Conservation (phyloP, 1,140 invertebrate genomes). For the Phymorhynchus buccinoides region DNA sequence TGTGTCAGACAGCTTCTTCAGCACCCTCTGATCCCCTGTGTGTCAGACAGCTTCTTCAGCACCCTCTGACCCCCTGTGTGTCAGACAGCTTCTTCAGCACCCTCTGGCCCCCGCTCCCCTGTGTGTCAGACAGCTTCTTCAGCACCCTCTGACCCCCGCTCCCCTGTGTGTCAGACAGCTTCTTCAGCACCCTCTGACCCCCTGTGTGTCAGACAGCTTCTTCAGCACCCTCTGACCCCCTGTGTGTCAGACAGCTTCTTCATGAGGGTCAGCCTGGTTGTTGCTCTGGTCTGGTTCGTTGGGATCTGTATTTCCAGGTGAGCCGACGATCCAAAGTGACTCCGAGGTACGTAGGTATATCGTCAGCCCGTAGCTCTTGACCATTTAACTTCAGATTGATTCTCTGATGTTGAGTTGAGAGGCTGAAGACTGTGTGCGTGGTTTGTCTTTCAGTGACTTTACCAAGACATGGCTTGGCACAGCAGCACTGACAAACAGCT, state of each 20-base stretch:
- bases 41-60: too few species aligned
- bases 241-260: background rate
- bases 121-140: background rate
- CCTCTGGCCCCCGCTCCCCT: background rate
- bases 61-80: background rate
- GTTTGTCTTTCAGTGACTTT: too few species aligned
- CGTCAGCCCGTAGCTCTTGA: background rate
- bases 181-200: background rate
- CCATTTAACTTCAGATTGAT: background rate
- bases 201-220: background rate
- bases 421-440: background rate
- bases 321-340: background rate
- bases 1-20: background rate
- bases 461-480: too few species aligned
- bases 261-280: conserved; percentile 1
- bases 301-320: background rate
- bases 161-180: background rate
- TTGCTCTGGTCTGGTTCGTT: background rate
- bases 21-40: too few species aligned
- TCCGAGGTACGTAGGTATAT: conserved; percentile 8
- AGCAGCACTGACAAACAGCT: too few species aligned
- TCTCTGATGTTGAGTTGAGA: background rate
- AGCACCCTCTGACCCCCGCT: background rate
- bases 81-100: background rate
- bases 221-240: background rate